These are phyloP conservation scores for Eulemur rufifrons DNA, from an alignment of 2,113 vertebrate genomes.

Conservation along the genomic window DNA sequence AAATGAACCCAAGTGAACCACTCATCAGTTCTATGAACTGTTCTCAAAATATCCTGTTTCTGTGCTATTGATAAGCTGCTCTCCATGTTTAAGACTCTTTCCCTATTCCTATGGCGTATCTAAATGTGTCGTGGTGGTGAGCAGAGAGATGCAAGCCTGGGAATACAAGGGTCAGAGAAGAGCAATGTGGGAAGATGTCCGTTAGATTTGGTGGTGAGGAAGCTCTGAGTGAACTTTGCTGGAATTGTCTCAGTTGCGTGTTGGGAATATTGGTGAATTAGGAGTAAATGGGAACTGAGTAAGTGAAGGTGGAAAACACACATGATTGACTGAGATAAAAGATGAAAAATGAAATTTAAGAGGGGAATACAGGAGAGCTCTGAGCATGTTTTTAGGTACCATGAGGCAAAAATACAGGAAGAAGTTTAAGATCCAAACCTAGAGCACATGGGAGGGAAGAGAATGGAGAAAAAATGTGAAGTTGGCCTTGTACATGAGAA, in stretches of 20 bases:
- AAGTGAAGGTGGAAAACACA: neutral
- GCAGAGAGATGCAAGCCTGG: neutral
- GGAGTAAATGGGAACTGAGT: neutral
- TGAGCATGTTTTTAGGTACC: neutral
- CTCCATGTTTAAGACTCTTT: neutral
- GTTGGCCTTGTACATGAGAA: neutral
- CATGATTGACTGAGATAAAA: neutral
- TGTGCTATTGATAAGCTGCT: neutral
- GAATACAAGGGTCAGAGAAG: neutral
- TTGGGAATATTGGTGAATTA: neutral
- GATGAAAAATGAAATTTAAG: neutral
- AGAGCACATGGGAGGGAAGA: neutral
- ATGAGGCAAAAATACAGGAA: neutral
- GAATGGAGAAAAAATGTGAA: neutral
- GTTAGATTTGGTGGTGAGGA: neutral
- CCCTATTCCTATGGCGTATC: rapidly evolving
- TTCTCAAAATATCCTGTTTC: neutral
- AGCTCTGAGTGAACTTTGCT: neutral
- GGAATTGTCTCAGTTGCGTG: neutral
- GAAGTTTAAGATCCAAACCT: neutral
- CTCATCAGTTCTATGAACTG: neutral
- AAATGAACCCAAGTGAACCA: neutral
- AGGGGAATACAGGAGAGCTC: neutral
- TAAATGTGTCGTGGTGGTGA: neutral
- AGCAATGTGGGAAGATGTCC: neutral